Evolutionary conservation across 2,113 vertebrate species (phyloP), one percentile per base, ranked within the genome.

Genomic region (Phrynosoma blainvillii): DNA sequence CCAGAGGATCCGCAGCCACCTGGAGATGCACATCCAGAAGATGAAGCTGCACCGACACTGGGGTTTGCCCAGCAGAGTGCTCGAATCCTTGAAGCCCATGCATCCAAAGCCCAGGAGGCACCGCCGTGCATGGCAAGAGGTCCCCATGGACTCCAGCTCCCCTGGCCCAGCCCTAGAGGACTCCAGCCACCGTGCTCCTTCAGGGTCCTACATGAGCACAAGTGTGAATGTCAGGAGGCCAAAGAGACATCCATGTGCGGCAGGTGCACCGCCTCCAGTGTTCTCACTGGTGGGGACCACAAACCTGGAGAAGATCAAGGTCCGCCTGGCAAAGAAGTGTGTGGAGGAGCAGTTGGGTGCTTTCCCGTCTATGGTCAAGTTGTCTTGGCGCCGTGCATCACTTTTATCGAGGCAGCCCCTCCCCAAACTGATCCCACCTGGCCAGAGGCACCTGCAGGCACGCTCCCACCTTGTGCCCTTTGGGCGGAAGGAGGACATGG

Each of bases 1-100:
- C 68, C 10, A 7, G 20, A 23, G 20, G 20, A 25, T 21, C 82
- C 3, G 11, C 47, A 32, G 42, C 14, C 25, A 74, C 47, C 47
- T 84, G 47, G 82, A 84, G 70, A 52, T 36, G 4, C 82, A 84
- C 20, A 4, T 84, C 4, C 82, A 84, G 82, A 84, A 56, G 82
- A 54, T 56, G 82, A 84, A 73, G n/a, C 70, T 73, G 47, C 82
- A 84, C 9, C 68, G 52, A 4, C 82, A 36, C 4, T 84, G 83
- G 52, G 70, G 70, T 6, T 11, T 84, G 21, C 83, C 83, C n/a
- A 25, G n/a, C 1, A 74, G 83, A 11, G 66, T 36, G 30, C 70
- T 74, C 5, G 9, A 36, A 5, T 84, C 68, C n/a, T n/a, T 84
- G 30, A 21, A n/a, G 42, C 7, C 1, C 0, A 47, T 84, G 83